phyloP scores from a whole-genome alignment of 2,797 vertebrate species.

The Ceyx erithaca region DNA sequence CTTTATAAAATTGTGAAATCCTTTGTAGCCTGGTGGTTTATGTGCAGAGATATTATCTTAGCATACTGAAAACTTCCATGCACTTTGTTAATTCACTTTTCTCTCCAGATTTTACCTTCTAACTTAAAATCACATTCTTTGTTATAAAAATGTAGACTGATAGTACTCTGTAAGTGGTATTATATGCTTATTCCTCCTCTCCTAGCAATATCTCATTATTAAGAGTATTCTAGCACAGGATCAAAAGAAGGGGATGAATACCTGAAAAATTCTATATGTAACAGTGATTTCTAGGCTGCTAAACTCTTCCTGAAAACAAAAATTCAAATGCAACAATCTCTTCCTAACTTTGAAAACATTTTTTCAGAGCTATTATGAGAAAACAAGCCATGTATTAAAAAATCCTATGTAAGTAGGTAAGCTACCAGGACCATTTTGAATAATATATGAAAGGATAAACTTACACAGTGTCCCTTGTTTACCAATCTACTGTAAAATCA shows the following conservation, averaged over 20 bases:
- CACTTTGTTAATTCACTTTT: not conserved
- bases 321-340: not conserved
- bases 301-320: not conserved
- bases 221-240: not conserved
- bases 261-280: not conserved
- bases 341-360: not conserved
- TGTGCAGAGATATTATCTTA: slow-evolving; percentile 42
- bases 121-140: not conserved
- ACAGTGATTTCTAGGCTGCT: not conserved
- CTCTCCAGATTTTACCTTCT: not conserved
- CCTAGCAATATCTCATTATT: not conserved
- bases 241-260: not conserved
- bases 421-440: not conserved
- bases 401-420: not conserved
- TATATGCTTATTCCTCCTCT: not conserved
- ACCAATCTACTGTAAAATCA: not conserved
- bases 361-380: not conserved
- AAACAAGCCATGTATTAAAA: not conserved
- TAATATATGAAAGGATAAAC: not conserved
- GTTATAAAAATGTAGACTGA: not conserved
- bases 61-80: slow-evolving; percentile 36
- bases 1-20: slow-evolving; percentile 19
- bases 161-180: not conserved
- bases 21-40: slow-evolving; percentile 51
- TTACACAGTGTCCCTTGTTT: not conserved